A percentile compares a stretch with the other conserved stretches of the same genome.
Evolutionary conservation across 2,888 invertebrate genomes (phyloP).

Genomic region (Drepana falcataria): DNA sequence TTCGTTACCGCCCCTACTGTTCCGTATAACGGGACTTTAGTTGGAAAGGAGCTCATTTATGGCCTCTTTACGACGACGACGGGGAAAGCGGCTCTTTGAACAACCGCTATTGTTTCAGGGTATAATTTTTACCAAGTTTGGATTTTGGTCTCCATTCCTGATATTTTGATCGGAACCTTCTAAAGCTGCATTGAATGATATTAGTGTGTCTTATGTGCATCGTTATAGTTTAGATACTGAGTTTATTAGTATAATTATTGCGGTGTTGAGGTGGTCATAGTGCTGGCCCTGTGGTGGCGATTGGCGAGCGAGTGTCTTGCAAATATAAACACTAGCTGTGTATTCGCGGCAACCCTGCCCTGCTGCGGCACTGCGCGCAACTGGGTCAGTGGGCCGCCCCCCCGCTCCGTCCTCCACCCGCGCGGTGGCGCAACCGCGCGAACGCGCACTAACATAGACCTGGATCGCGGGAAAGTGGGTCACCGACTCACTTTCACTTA

Average conservation of each 20-base stretch:
- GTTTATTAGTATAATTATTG: too few species aligned
- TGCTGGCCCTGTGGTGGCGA: slow-evolving; percentile 17
- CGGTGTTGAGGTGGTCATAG: not conserved
- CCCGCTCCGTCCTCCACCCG: slow-evolving; percentile 74
- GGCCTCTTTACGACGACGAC: slow-evolving; percentile 12
- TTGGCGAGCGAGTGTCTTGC: slow-evolving; percentile 50
- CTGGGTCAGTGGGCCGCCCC: slow-evolving; percentile 91
- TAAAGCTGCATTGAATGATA: too few species aligned
- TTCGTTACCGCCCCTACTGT: not conserved
- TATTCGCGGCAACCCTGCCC: slow-evolving; percentile 76
- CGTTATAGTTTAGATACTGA: too few species aligned
- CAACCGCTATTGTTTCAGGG: slow-evolving; percentile 4
- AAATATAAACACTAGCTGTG: slow-evolving; percentile 70
- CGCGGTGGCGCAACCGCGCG: slow-evolving; percentile 75
- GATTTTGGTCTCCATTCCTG: not conserved
- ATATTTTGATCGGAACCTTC: too few species aligned
- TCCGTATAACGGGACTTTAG: slow-evolving; percentile 14
- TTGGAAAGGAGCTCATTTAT: slow-evolving; percentile 12
- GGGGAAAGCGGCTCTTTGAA: slow-evolving; percentile 11
- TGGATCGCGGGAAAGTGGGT: slow-evolving; percentile 95
- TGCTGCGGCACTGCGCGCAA: slow-evolving; percentile 83
- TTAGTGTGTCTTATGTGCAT: too few species aligned
- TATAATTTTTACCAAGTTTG: not conserved
- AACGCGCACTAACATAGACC: slow-evolving; percentile 91
- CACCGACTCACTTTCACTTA: slow-evolving; percentile 93